Evolutionary conservation across 2,888 invertebrate species (phyloP).

Genomic region (Dryococelus australis): DNA sequence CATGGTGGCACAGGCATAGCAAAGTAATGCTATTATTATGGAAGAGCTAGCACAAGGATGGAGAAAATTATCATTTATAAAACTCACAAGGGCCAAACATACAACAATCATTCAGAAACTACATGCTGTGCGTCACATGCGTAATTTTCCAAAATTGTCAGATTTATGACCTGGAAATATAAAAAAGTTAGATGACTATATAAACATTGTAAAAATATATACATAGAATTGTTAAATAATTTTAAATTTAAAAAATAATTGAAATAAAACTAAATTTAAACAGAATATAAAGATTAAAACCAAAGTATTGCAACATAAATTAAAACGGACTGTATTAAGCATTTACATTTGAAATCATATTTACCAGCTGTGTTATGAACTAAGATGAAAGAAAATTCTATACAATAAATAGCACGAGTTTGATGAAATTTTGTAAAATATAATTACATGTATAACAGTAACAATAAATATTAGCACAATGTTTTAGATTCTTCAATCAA

Average conservation of each 20-base stretch:
- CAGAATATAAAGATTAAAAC: not conserved
- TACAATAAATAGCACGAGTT: not conserved
- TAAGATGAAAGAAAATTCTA: not conserved
- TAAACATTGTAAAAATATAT: not conserved
- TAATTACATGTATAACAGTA: not conserved
- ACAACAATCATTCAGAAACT: not conserved
- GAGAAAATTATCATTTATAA: not conserved
- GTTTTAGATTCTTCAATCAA: not conserved
- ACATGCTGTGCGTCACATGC: not conserved
- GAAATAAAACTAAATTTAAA: not conserved
- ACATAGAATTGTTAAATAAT: not conserved
- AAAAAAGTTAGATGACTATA: not conserved
- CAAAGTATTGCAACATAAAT: not conserved
- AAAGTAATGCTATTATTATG: not conserved
- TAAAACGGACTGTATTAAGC: not conserved
- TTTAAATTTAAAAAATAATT: too few species aligned
- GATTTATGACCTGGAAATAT: not conserved
- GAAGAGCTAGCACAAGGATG: not conserved
- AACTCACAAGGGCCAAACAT: not conserved
- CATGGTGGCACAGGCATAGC: not conserved
- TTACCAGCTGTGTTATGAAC: not conserved
- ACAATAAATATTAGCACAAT: not conserved
- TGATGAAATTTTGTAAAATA: not conserved
- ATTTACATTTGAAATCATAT: not conserved
- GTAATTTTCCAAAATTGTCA: not conserved